These are phyloP conservation scores for Graphium colonna DNA, from an alignment of 2,888 invertebrate genomes.

Conservation along the genomic window DNA sequence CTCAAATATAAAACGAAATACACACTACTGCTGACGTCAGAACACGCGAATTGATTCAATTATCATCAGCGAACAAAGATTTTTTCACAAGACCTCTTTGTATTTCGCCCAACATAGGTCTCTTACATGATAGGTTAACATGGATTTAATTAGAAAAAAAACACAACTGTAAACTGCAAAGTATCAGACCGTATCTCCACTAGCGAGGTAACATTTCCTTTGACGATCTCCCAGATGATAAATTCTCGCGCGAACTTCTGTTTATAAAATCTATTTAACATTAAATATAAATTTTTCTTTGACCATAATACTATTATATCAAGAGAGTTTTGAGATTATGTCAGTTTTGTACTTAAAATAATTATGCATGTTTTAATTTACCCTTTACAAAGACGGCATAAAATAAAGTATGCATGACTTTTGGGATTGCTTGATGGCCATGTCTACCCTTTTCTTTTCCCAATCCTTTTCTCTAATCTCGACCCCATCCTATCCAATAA, in stretches of 20 bases:
- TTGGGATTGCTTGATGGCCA: too few species aligned
- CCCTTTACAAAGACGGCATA: too few species aligned
- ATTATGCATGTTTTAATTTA: too few species aligned
- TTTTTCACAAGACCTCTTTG: conserved; percentile 30
- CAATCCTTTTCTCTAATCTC: too few species aligned
- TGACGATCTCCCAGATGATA: background rate
- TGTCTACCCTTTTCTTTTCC: too few species aligned
- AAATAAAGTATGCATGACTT: too few species aligned
- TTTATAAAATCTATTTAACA: too few species aligned
- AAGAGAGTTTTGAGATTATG: too few species aligned
- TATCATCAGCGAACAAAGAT: conserved; percentile 42
- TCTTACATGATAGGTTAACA: background rate
- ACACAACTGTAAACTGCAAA: background rate
- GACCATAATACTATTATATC: too few species aligned
- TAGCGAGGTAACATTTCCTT: background rate
- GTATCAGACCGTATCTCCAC: background rate
- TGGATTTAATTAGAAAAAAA: background rate
- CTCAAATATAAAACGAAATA: background rate
- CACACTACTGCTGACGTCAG: conserved; percentile 30
- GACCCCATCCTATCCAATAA: too few species aligned
- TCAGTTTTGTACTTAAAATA: too few species aligned
- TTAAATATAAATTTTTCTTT: too few species aligned
- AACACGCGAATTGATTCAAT: conserved; percentile 47
- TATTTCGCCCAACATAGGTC: background rate
- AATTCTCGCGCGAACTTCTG: background rate